Percentiles rank a stretch among this genome's conserved stretches.
Conservation (phyloP, 2,888 invertebrate genomes). For the Morpho deidamia region DNA sequence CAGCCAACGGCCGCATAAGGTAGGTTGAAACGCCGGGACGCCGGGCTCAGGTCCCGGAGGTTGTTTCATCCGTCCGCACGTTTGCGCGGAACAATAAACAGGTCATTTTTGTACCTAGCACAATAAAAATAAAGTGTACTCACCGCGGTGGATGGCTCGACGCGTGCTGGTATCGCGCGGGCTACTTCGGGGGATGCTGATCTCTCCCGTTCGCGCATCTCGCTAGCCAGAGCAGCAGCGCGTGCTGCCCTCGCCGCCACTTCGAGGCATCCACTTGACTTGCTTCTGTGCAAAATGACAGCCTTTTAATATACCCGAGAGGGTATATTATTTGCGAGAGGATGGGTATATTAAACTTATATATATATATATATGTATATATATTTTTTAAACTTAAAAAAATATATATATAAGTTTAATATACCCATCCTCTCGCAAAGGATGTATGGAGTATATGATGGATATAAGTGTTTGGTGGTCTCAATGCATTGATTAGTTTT, state of each 20-base stretch:
- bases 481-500: too few species aligned
- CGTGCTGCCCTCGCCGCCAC: conserved; percentile 52
- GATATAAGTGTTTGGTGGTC: too few species aligned
- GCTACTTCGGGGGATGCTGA: conserved; percentile 59
- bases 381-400: neutral
- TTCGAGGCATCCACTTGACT: conserved; percentile 68
- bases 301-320: neutral
- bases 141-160: conserved; percentile 46
- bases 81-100: neutral
- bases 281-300: conserved; percentile 48
- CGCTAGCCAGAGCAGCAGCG: conserved; percentile 49
- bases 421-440: too few species aligned
- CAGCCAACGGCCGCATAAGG: too few species aligned
- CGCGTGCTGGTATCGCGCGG: conserved; percentile 57
- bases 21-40: too few species aligned
- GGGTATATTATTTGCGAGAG: too few species aligned
- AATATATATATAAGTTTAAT: neutral
- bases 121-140: conserved; percentile 30
- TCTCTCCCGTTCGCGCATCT: conserved; percentile 67
- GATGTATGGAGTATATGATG: too few species aligned
- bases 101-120: neutral
- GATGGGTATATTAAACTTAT: too few species aligned
- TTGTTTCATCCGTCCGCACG: too few species aligned
- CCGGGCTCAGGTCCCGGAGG: too few species aligned
- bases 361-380: neutral